Evolutionary conservation across 2,113 vertebrate species (phyloP).

Genomic region (Nothocercus julius): DNA sequence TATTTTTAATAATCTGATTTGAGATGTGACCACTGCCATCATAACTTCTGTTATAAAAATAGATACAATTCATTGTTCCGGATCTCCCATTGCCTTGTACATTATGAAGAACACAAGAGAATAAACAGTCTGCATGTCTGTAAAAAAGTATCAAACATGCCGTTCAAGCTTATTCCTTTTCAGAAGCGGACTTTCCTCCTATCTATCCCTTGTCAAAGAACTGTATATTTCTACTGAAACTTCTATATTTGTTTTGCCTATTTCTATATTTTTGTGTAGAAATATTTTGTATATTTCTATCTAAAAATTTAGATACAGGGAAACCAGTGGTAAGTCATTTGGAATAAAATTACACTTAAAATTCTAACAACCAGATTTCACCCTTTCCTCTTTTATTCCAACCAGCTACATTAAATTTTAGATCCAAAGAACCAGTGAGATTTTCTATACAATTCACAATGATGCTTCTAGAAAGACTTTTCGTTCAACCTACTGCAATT

Average conservation of each 20-base stretch:
- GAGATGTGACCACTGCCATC: neutral
- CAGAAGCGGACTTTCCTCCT: neutral
- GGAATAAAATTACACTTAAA: neutral
- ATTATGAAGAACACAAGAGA: neutral
- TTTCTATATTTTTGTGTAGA: too few relatives aligned
- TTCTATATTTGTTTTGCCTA: too few relatives aligned
- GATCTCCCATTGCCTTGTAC: neutral
- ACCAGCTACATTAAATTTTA: neutral
- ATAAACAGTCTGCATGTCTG: neutral
- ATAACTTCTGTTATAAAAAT: neutral
- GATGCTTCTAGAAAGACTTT: neutral
- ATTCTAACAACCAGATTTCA: neutral
- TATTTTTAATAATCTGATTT: neutral
- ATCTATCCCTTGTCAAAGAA: neutral
- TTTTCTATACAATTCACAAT: neutral
- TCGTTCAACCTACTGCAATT: neutral
- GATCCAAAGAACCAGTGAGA: neutral
- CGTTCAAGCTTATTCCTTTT: neutral
- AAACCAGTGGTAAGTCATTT: neutral
- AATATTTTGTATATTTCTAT: too few relatives aligned
- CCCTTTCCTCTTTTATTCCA: neutral
- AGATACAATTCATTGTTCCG: fast-evolving
- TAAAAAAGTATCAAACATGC: neutral
- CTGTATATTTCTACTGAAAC: neutral
- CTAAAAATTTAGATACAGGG: neutral